Base-by-base conservation (phyloP, 2,113 vertebrate genomes). In the Marmota monax region DNA sequence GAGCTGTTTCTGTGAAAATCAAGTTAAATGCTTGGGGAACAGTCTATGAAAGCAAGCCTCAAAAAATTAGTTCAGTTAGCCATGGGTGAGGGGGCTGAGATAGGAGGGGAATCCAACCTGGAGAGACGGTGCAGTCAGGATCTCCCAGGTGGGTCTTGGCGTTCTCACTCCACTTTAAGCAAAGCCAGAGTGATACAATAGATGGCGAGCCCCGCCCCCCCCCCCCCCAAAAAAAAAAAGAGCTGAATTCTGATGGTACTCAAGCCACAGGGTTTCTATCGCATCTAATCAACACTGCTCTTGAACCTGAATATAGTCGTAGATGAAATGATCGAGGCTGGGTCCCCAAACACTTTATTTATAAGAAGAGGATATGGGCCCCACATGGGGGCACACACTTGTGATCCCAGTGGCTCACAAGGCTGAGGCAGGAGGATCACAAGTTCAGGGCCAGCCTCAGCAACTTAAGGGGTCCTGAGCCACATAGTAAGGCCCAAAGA, bases 1-100 rank as follows among this genome's bases (percentile, higher is more conserved):
- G 97, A 96, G 93, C 80, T 95, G 90, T 96, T 97, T 96, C 96
- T 85, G 1, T 96, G 96, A 97, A 97, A 96, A 97, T 51, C 12
- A 94, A 96, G 86, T 95, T 93, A 97, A 95, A 91, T 58, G 72
- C 92, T 96, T 97, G 92, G 92, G 95, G 97, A 92, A 84, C 79
- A 25, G 5, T 76, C 45, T 90, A 0, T 69, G 92, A 96, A 92
- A 94, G 92, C 70, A n/a, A 87, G 92, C 27, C 72, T 90, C 89
- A 42, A 79, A 45, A 95, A 73, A 67, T 97, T 92, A 95, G 84
- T 96, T 86, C 61, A 91, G 94, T 97, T 63, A 96, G 92, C 85
- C 69, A 56, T 42, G 65, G 61, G 92, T 42, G 17, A 88, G 85
- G 67, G 69, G 63, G 53, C 4, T n/a, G 42, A 78, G 88, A 58